Base-by-base conservation (phyloP, 2,113 vertebrate genomes). In the Pseudorhombus dupliciocellatus region DNA sequence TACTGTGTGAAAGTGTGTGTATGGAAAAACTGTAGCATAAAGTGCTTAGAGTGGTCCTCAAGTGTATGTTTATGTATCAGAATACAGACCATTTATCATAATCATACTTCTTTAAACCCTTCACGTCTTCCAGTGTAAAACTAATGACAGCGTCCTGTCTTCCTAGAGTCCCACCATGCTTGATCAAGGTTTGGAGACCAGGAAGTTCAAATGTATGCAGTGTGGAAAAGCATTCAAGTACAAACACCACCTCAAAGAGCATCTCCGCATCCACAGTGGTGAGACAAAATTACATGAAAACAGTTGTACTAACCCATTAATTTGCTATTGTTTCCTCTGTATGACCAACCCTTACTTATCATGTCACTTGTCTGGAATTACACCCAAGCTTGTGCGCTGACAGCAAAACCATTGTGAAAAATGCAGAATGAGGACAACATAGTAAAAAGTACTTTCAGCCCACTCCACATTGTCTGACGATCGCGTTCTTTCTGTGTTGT, bases 151-250 rank as follows among this genome's bases (percentile, higher is more conserved):
- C 50, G 9, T 72, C 21, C 11, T 66, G 53, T 70, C 18, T 4
- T 53, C 48, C 48, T 54, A 92, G 91, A 79, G 66, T 69, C 64
- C 75, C 77, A 76, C 89, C 56, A 22, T 59, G 42, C 85, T 89
- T 67, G 93, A 94, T 63, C 90, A 90, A 63, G 66, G 75, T 40
- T 64, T 86, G 63, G 94, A 94, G 81, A 93, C 81, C 71, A 91
- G 94, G 68, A 95, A 95, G 87, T 95, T 94, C 72, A 94, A 94
- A 89, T 95, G 94, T 83, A 72, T 89, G 62, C 92, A 95, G 80
- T 95, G 94, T 91, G 94, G 93, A 64, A 95, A 95, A 86, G 93
- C 94, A 2, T 95, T 95, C 87, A 95, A 95, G 86, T 95, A 95
- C 89, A 95, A 95, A 81, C 94, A 95, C 82, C 94, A 95, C 86